Evolutionary conservation across 2,113 vertebrate genomes (phyloP).

Genomic region (Cryptotis parvus): DNA sequence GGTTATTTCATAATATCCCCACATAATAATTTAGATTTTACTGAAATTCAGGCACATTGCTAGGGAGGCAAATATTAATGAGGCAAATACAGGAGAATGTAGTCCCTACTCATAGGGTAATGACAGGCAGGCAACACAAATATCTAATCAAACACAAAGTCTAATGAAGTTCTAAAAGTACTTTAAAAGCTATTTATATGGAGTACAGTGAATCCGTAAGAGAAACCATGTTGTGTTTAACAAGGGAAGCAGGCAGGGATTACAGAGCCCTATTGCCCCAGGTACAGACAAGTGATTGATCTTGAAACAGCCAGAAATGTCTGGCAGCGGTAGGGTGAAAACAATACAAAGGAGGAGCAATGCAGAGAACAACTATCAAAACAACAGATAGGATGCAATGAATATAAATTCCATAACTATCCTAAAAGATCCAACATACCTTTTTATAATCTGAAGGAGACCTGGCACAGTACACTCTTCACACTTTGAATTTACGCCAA

Average conservation of each 20-base stretch:
- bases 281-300: background rate
- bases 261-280: background rate
- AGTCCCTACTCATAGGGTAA: background rate
- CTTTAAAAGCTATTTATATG: background rate
- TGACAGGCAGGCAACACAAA: background rate
- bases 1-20: background rate
- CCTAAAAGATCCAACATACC: background rate
- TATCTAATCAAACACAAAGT: background rate
- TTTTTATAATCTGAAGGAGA: background rate
- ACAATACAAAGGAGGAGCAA: background rate
- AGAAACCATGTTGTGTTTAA: background rate
- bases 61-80: conserved; percentile 8
- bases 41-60: background rate
- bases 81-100: conserved; percentile 8
- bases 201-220: background rate
- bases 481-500: background rate
- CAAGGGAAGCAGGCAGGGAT: background rate
- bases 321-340: background rate
- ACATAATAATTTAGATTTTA: background rate
- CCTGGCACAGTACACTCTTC: background rate
- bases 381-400: background rate
- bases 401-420: background rate
- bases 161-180: background rate
- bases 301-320: background rate
- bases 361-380: background rate